Base-by-base conservation (phyloP, 2,113 vertebrate species). In the Talpa occidentalis region DNA sequence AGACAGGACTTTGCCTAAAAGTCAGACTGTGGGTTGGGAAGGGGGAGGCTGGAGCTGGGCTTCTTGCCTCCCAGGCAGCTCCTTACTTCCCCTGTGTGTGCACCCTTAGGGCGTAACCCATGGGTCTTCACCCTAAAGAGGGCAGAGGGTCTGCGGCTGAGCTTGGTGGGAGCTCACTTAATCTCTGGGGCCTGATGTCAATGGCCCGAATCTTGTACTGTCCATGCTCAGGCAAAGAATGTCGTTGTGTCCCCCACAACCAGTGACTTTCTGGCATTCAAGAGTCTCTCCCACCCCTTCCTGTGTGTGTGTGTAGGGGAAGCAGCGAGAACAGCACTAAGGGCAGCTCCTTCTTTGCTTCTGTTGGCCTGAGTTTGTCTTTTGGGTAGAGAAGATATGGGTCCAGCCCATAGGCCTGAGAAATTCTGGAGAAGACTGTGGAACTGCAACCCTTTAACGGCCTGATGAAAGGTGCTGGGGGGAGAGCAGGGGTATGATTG, bases 401-500 rank as follows among this genome's bases (percentile, higher is more conserved):
- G 64, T n/a, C 30, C 28, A 37, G 42, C 44, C 9, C 22, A 37
- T 14, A 22, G 22, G 12, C 17, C 32, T n/a, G 40, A 56, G 90
- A 79, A 22, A 26, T 54, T 30, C 42, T 49, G 49, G 56, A 37
- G 70, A 54, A 64, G 52, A 11, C 73, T 35, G n/a, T 35, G 44
- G 73, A 11, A 8, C 7, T n/a, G 47, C 22, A 24, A 35, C 22
- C 40, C 14, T 10, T 40, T 52, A 10, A 7, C 2, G 16, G 14
- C 37, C 49, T 21, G 79, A 1, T 24, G 74, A 1, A 5, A 0
- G 1, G 67, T 40, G 37, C 44, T 32, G 0, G 47, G 42, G 35
- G 62, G 8, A 11, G 17, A 7, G 0, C 1, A 6, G 32, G 64
- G 10, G 11, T 14, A 0, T 7, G 56, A 9, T 3, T 7, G 24